Base-by-base conservation (phyloP, 2,113 vertebrate species). In the Trinectes maculatus region DNA sequence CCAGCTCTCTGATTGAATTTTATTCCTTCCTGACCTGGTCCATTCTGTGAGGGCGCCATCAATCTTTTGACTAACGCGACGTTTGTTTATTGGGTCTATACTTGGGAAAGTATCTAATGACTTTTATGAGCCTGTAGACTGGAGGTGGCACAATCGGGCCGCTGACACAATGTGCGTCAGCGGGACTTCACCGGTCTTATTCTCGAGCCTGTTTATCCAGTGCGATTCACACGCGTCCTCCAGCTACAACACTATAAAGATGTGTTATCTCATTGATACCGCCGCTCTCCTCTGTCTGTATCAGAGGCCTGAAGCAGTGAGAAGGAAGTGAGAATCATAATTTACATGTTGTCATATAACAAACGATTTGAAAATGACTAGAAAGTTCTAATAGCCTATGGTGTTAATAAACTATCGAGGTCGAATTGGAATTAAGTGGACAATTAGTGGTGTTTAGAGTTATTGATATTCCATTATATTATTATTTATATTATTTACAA, bases 21-120 rank as follows among this genome's bases (percentile, higher is more conserved):
- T 94, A 94, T 93, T 96, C 92, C 92, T 94, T 94, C 94, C 93
- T 94, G 95, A 93, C 91, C 93, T 87, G 86, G 89, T 90, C 89
- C 82, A 91, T 91, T 94, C 93, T 85, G 86, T 57, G 86, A 89
- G 90, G 89, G 87, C 91, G 90, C 92, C 92, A 96, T 98, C 93
- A 95, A 96, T 98, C 95, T 95, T 91, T 76, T 47, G 89, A 78
- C 94, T 95, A 95, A 96, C 93, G 83, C 85, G 94, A 96, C 95
- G 90, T 95, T 95, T 97, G 95, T 97, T 98, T 96, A 95, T 93
- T 92, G 69, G 79, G 62, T 58, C 72, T 71, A 56, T 71, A 89
- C 90, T 88, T 89, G 87, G 92, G 91, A 93, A 93, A 90, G 91
- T 89, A 93, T 89, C 89, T 90, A 92, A 94, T 91, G 93, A 87